A percentile compares a stretch with the other conserved stretches of the same genome.
These are phyloP conservation scores for Diabrotica undecimpunctata DNA, from an alignment of 1,140 invertebrate species.

Conservation along the genomic window DNA sequence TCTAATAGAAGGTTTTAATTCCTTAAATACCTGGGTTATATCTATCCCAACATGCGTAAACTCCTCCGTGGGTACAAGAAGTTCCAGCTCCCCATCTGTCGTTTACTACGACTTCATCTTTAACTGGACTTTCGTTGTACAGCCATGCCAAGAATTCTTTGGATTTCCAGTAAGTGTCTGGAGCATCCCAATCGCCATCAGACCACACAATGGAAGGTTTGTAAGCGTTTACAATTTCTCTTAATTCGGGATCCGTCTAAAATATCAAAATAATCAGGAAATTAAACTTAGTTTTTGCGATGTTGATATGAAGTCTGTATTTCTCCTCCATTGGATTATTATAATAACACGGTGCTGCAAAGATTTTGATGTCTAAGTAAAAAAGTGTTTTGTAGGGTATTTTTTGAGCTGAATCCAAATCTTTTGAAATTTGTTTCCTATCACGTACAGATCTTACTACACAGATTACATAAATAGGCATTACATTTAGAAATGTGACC, in stretches of 20 bases:
- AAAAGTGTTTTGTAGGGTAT: too few species aligned
- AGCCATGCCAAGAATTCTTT: slow-evolving; percentile 85
- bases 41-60: slow-evolving; percentile 78
- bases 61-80: slow-evolving; percentile 84
- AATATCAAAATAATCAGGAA: too few species aligned
- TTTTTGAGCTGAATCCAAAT: too few species aligned
- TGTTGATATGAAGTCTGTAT: slow-evolving; percentile 64
- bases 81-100: slow-evolving; percentile 80
- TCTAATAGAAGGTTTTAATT: too few species aligned
- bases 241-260: slow-evolving; percentile 58
- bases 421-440: too few species aligned
- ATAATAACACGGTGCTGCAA: too few species aligned
- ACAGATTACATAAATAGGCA: too few species aligned
- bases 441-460: too few species aligned
- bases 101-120: slow-evolving; percentile 82
- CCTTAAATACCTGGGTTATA: slow-evolving; percentile 85
- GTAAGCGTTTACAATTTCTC: slow-evolving; percentile 73
- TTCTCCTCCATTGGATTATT: too few species aligned
- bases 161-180: slow-evolving; percentile 77
- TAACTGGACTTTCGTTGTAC: slow-evolving; percentile 92
- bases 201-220: slow-evolving; percentile 90
- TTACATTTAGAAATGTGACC: too few species aligned
- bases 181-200: slow-evolving; percentile 85
- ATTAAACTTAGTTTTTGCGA: slow-evolving; percentile 43
- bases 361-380: too few species aligned